Evolutionary conservation across 2,888 invertebrate genomes (phyloP).

Genomic region (Tromatobia lineatoria): DNA sequence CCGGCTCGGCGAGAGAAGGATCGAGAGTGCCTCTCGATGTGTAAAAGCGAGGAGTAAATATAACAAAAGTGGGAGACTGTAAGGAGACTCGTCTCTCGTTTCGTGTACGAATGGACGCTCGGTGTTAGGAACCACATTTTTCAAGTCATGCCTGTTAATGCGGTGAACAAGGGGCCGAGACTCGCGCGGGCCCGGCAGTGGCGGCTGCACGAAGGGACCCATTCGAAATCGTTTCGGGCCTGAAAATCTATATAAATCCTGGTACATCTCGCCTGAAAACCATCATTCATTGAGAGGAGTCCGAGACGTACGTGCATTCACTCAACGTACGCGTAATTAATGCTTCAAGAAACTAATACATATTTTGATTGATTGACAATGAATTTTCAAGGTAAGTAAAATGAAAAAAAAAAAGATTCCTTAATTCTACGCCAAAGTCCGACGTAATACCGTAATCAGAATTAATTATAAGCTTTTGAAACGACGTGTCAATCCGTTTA

Average conservation of each 20-base stretch:
- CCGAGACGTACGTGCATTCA: slow-evolving; percentile 8
- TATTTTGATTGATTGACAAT: slow-evolving; percentile 23
- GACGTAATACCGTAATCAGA: slow-evolving; percentile 31
- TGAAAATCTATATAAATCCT: slow-evolving; percentile 25
- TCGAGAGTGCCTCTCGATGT: slow-evolving; percentile 35
- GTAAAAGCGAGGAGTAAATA: slow-evolving; percentile 54
- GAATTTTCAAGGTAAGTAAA: not conserved
- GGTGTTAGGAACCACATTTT: slow-evolving; percentile 84
- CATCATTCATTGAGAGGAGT: slow-evolving; percentile 35
- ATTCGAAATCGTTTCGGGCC: slow-evolving; percentile 20
- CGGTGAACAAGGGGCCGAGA: slow-evolving; percentile 75
- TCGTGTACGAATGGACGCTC: slow-evolving; percentile 74
- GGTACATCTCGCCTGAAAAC: not conserved
- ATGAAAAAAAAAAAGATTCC: slow-evolving; percentile 2
- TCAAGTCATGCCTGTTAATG: slow-evolving; percentile 84
- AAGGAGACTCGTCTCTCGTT: slow-evolving; percentile 54
- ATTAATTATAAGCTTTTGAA: slow-evolving; percentile 33
- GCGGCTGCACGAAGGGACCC: slow-evolving; percentile 77
- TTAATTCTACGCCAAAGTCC: not conserved
- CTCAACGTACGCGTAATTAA: slow-evolving; percentile 16
- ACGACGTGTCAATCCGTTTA: slow-evolving; percentile 11
- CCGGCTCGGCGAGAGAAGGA: slow-evolving; percentile 55
- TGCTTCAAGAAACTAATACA: not conserved
- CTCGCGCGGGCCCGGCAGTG: slow-evolving; percentile 69
- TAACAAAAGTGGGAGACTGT: slow-evolving; percentile 43